A percentile compares a stretch with the other conserved stretches of the same genome.
These are phyloP conservation scores for Andrena camellia DNA, from an alignment of 2,888 invertebrate species.

Conservation along the genomic window DNA sequence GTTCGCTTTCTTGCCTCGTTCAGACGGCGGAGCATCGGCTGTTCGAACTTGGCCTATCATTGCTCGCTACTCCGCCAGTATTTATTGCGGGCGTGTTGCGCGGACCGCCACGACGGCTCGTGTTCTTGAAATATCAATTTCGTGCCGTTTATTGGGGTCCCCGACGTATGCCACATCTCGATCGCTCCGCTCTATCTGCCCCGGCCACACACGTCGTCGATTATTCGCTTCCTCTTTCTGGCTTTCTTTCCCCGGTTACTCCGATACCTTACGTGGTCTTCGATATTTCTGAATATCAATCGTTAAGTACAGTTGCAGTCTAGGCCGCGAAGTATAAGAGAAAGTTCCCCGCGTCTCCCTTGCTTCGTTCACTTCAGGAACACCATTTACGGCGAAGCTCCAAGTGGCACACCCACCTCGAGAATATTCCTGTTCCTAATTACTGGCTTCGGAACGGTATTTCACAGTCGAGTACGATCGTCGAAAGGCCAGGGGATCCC, in stretches of 20 bases:
- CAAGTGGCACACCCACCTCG: too few species aligned
- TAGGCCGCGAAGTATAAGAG: too few species aligned
- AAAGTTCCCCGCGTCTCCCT: too few species aligned
- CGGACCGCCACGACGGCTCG: slow-evolving; percentile 12
- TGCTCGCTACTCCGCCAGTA: slow-evolving; percentile 65
- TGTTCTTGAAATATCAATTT: slow-evolving; percentile 64
- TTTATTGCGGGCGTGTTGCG: slow-evolving; percentile 57
- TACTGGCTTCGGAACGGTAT: background rate
- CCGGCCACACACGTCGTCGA: slow-evolving; percentile 45
- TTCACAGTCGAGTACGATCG: background rate
- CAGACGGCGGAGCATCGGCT: slow-evolving; percentile 46
- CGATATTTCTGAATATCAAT: background rate
- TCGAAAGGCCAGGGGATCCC: background rate
- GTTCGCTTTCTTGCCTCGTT: slow-evolving; percentile 56
- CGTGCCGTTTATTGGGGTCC: slow-evolving; percentile 42
- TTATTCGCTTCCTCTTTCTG: background rate
- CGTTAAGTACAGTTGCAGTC: too few species aligned
- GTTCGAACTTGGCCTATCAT: slow-evolving; percentile 67
- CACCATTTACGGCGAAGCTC: too few species aligned
- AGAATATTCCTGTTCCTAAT: slow-evolving; percentile 3
- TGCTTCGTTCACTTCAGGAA: too few species aligned
- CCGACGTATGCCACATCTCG: slow-evolving; percentile 38
- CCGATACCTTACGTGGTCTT: background rate
- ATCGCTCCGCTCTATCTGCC: slow-evolving; percentile 24
- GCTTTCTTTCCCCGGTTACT: background rate